Evolutionary conservation across 2,888 invertebrate genomes (phyloP), one percentile per base, ranked within the genome.

Genomic region (Malacosoma neustria): DNA sequence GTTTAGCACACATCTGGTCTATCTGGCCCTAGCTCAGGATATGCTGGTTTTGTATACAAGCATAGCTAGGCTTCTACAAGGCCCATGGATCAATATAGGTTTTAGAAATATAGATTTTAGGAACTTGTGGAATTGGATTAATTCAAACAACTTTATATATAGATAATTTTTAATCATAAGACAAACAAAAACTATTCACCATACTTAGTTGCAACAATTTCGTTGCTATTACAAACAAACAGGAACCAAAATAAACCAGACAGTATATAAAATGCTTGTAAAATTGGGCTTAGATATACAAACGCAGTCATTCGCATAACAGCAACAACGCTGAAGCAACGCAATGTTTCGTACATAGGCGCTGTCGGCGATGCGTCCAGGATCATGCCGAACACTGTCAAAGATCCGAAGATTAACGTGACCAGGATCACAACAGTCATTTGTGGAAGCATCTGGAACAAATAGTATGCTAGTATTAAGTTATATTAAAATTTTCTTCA

Each of bases 351-450:
- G 37, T 88, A 74, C 1, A 87, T 54, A 13, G 87, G 84, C 1
- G 89, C 89, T 47, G 87, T 79, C 1, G 87, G 81, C 32, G 87
- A 84, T 33, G 89, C 87, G 46, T 92, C 92, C 46, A 92, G 86
- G 14, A 92, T 68, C 75, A 91, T 82, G 2, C 92, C 92, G 41
- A 92, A 90, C 7, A 88, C 82, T 0, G 89, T 90, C 11, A 92
- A 67, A 0, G 91, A 89, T 7, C 82, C 84, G 14, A 91, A 72
- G 41, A 91, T 89, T 71, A 90, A 90, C 7, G 80, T 38, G 1
- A 89, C 87, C 40, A 87, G 77, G 3, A 75, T 60, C 13, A 87
- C 55, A 1, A 89, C 87, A 6, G 82, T 70, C 1, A 81, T 29
- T 30, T 87, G 87, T 46, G 76, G 79, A 52, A 89, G 70, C 3